Evolutionary conservation across 1,140 invertebrate species (phyloP), one percentile per base, ranked within the genome.

Genomic region (Lepidostoma basale): DNA sequence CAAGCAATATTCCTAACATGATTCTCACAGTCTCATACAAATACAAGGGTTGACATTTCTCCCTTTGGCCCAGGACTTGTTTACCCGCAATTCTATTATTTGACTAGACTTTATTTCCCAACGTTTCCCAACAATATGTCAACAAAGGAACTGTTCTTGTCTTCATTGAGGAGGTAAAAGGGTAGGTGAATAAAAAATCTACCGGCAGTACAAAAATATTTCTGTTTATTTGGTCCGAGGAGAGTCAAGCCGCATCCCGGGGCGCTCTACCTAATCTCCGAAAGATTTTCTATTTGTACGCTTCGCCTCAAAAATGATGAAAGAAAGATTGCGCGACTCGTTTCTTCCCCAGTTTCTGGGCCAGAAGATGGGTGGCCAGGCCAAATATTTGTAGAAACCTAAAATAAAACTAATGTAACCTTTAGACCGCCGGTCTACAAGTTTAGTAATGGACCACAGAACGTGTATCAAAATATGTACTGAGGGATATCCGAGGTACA

Each of bases 101-200:
- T 72, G 69, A 60, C 65, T 68, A 72, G 69, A 72, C 69, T 72
- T 72, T 72, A 72, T 72, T 68, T 72, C 60, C 64, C 44, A 52
- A 49, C 42, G 47, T 67, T 64, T 67, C 65, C 69, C 65, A 65
- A 68, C 69, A 72, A 68, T 72, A 72, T 68, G 62, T 68, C 69
- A 72, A 72, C 69, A 72, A 49, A 56, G 69, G 36, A 54, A 65
- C 40, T 47, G 59, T 45, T 63, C 69, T 67, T 64, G 64, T 67
- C 65, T 72, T 68, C 66, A 67, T 72, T 72, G 67, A 49, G 26
- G 44, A 65, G 52, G 47, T 72, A 71, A 68, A 70, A 62, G 65
- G 54, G 40, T 36, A 33, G 28, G 52, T 56, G 25, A 14, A 4
- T 30, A 28, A 28, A 54, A 56, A 56, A 30, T 30, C 28, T 30